Conservation (phyloP, 2,888 invertebrate genomes). For the Dascillus cervinus region DNA sequence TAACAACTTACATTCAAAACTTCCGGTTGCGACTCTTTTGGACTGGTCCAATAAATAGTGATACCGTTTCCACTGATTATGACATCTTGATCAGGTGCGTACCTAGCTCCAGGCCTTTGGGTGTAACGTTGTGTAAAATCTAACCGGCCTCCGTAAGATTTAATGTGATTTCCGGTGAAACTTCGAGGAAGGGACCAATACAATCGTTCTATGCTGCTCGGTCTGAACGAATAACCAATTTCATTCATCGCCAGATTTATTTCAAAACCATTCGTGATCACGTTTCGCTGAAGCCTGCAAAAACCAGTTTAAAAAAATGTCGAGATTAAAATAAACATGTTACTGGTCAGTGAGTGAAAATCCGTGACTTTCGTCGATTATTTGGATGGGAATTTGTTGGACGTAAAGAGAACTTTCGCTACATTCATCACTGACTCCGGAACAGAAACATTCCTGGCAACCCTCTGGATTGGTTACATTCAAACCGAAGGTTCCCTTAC, state of each 20-base stretch:
- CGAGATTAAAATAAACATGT: too few relatives aligned
- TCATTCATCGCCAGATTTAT: slow-evolving; percentile 51
- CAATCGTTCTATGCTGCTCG: slow-evolving; percentile 43
- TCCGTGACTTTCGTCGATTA: slow-evolving; percentile 50
- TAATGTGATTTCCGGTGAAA: slow-evolving; percentile 66
- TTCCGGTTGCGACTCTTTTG: slow-evolving; percentile 48
- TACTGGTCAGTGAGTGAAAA: slow-evolving; percentile 58
- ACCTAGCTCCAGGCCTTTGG: slow-evolving; percentile 42
- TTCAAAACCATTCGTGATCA: slow-evolving; percentile 43
- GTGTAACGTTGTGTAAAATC: slow-evolving; percentile 67
- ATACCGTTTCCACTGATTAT: slow-evolving; percentile 72
- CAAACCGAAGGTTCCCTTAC: slow-evolving; percentile 71
- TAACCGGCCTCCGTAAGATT: slow-evolving; percentile 81
- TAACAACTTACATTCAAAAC: slow-evolving; percentile 52
- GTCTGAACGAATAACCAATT: slow-evolving; percentile 51
- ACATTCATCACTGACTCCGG: slow-evolving; percentile 70
- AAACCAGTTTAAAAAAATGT: too few relatives aligned
- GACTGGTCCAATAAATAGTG: slow-evolving; percentile 69
- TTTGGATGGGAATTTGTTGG: slow-evolving; percentile 58
- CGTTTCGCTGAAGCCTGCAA: slow-evolving; percentile 38
- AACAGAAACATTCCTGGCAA: slow-evolving; percentile 84
- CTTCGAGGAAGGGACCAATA: slow-evolving; percentile 71
- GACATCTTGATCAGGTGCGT: slow-evolving; percentile 67
- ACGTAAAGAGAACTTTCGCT: slow-evolving; percentile 57
- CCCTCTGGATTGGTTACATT: slow-evolving; percentile 62